Base-by-base conservation (phyloP, 2,113 vertebrate species). In the Scomber scombrus region DNA sequence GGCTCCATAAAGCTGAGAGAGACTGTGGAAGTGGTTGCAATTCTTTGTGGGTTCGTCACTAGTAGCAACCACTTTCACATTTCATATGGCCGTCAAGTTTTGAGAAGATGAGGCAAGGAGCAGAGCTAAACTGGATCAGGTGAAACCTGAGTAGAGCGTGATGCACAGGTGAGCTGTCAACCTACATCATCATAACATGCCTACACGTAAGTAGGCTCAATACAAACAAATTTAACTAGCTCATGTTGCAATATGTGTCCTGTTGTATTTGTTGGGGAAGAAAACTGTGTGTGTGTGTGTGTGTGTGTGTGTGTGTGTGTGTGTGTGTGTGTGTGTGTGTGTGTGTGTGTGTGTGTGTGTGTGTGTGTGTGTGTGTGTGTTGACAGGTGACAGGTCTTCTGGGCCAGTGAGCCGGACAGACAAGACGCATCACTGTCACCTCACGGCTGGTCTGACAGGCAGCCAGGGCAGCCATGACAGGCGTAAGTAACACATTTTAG, bases 341-440 rank as follows among this genome's bases (percentile, higher is more conserved):
- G 74, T 61, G 62, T 73, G 34, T 40, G 34, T 40, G 34, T 51
- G 55, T 61, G 47, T 51, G 21, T 69, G 66, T 54, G 66, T 40
- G 46, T 63, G 15, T 64, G 57, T 49, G 43, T 19, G 51, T 58
- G 63, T 57, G 61, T 68, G 47, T 71, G 75, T 67, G 60, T 62
- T 80, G 87, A 76, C 90, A 91, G 86, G 88, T 91, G 90, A 91
- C 89, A 88, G 80, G 85, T 90, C 88, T 93, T 92, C 91, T 92
- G 89, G 85, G 78, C 87, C 88, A 87, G 77, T 84, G 88, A 91
- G 75, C 85, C 29, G 68, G 85, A 89, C 88, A 87, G 89, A 90
- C 92, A 87, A 66, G 82, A 78, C 67, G 40, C 90, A 89, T 92
- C 91, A 91, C 90, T 91, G 92, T 92, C 92, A 88, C 84, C 86